These are phyloP conservation scores for Diadema setosum DNA, from an alignment of 35 echinoderm and acorn worm species.

Conservation along the genomic window DNA sequence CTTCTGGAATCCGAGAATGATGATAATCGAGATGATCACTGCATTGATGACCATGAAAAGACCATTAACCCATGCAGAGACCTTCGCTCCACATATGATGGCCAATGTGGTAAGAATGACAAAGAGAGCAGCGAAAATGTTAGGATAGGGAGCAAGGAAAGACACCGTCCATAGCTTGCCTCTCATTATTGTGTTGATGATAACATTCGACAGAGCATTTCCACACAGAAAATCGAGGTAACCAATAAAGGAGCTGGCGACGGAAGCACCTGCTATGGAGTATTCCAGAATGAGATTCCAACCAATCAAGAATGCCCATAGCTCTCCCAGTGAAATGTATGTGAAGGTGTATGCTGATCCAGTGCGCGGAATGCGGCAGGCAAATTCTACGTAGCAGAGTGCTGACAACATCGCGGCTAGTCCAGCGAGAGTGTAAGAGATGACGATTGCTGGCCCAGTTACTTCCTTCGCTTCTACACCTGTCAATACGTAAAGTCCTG, in stretches of 20 bases:
- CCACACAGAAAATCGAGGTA: slow-evolving; percentile 31
- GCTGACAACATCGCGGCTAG: slow-evolving; percentile 47
- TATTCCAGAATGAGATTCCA: slow-evolving; percentile 81
- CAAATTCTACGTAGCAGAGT: slow-evolving; percentile 74
- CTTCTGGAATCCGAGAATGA: not conserved
- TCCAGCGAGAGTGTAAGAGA: slow-evolving; percentile 77
- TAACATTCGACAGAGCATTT: slow-evolving; percentile 14
- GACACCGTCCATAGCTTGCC: slow-evolving; percentile 20
- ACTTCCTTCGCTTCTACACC: slow-evolving; percentile 52
- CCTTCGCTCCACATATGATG: not conserved
- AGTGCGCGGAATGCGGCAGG: slow-evolving; percentile 38
- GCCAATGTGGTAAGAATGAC: not conserved
- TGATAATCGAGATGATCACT: not conserved
- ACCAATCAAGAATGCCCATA: slow-evolving; percentile 72
- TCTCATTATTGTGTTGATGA: not conserved
- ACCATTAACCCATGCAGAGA: not conserved
- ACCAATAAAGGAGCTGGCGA: slow-evolving; percentile 1
- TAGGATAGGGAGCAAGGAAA: not conserved
- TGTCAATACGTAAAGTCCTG: slow-evolving; percentile 76
- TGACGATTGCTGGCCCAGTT: slow-evolving; percentile 65
- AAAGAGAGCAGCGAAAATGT: not conserved
- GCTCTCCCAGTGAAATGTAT: slow-evolving; percentile 67
- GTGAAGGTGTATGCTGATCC: slow-evolving; percentile 69
- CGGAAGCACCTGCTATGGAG: not conserved
- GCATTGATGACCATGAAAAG: not conserved